phyloP scores from a whole-genome alignment of 1,140 invertebrate genomes.

The Trichonephila clavipes region DNA sequence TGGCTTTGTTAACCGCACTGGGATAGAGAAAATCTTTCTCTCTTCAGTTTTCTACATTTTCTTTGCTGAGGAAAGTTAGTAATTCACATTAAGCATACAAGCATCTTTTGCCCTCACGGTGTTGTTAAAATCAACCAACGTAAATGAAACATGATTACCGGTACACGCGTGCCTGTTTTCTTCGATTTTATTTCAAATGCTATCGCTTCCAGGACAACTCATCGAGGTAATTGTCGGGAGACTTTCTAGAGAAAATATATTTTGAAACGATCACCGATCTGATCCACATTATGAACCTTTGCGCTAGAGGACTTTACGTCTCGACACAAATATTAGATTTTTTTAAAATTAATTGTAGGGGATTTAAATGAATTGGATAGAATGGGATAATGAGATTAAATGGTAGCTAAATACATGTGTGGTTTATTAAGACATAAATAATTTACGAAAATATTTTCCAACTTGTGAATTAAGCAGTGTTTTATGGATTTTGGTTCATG shows the following conservation, averaged over 20 bases:
- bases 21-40: not conserved
- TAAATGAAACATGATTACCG: conserved; percentile 14
- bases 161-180: not conserved
- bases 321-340: not conserved
- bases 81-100: not conserved
- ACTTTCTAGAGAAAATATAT: not conserved
- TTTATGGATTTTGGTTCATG: not conserved
- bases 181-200: not conserved
- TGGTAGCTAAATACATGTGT: not conserved
- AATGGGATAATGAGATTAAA: not conserved
- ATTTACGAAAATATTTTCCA: not conserved
- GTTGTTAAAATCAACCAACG: not conserved
- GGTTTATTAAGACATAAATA: not conserved
- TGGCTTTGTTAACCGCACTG: conserved; percentile 15
- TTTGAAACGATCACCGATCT: not conserved
- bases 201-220: conserved; percentile 6
- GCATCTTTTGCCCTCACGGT: not conserved
- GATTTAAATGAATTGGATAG: not conserved
- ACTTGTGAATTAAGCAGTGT: not conserved
- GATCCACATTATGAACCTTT: not conserved
- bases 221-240: not conserved
- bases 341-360: not conserved
- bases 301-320: not conserved
- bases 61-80: not conserved
- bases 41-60: not conserved